These are phyloP conservation scores for Coluber constrictor DNA, from an alignment of 2,797 vertebrate genomes.

Conservation along the genomic window DNA sequence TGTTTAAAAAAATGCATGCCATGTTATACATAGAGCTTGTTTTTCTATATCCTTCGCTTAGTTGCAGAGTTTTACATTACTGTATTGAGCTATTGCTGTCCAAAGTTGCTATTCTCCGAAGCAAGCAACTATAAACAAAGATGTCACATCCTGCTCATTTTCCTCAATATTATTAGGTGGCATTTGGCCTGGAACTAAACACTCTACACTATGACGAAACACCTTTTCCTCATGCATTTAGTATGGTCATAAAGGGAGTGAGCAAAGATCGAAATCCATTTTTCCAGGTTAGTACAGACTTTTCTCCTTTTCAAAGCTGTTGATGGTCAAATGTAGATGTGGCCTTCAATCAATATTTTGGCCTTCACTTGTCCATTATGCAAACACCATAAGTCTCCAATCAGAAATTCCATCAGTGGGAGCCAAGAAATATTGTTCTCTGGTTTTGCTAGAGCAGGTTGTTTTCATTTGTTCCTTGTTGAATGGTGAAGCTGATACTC, in stretches of 20 bases:
- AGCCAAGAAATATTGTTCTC: background rate
- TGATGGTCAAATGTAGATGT: background rate
- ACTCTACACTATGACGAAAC: conserved; percentile 66
- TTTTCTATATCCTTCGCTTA: background rate
- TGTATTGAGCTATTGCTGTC: background rate
- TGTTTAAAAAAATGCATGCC: background rate
- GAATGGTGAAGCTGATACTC: background rate
- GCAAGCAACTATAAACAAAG: background rate
- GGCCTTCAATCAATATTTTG: background rate
- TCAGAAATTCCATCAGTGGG: background rate
- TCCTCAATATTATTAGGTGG: conserved; percentile 69
- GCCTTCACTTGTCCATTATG: background rate
- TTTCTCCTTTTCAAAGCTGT: background rate
- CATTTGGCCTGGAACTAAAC: conserved; percentile 86
- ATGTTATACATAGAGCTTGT: background rate
- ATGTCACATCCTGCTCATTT: background rate
- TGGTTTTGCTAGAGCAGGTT: background rate
- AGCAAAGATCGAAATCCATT: conserved; percentile 53
- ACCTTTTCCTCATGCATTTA: conserved; percentile 78
- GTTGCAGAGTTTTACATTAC: background rate
- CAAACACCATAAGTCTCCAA: background rate
- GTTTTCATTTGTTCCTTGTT: background rate
- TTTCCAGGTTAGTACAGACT: conserved; percentile 52
- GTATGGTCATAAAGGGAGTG: conserved; percentile 63
- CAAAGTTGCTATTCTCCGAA: background rate